Base-by-base conservation (phyloP, 2,888 invertebrate species). In the Rhyacophila evoluta region DNA sequence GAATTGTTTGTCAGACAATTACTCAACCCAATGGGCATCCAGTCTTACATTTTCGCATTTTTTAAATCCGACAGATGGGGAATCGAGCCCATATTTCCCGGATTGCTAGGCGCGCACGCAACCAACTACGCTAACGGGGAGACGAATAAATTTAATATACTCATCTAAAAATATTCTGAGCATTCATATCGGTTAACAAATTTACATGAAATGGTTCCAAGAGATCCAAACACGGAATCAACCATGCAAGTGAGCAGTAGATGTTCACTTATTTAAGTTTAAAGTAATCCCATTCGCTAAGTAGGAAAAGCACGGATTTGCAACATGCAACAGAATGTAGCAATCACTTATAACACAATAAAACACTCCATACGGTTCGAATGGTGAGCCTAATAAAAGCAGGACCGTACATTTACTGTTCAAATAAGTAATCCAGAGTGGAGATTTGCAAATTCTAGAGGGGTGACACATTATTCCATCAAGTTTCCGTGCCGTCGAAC, bases 281-380 rank as follows among this genome's bases (percentile, higher is more conserved):
- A 8, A 55, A 55, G 29, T 55, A 55, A 55, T 55, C 55, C 55
- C 1, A 25, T 55, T 55, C 55, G 10, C 19, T 19, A 55, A 41
- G 29, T 33, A 33, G 29, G 4, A 33, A 33, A 33, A 33, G 41
- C 15, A 41, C 55, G 55, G 25, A 55, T 55, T 55, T 55, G 15
- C 15, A 55, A 25, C 55, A 55, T 55, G 55, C 55, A 55, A 55
- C 55, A 55, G 55, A 55, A 55, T 55, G 55, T 55, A 55, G 55
- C 55, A 55, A 55, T 55, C 55, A 55, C 55, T 55, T 55, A 19
- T 55, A 55, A 55, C 19, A 55, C 55, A 55, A 55, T 55, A 55
- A 55, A 55, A 55, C 55, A 55, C 55, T 55, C 55, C 55, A 55
- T 55, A 55, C 25, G 55, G 55, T 55, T 55, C 25, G 25, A 55